phyloP scores from a whole-genome alignment of 1,140 invertebrate genomes.

The Acromyrmex heyeri region DNA sequence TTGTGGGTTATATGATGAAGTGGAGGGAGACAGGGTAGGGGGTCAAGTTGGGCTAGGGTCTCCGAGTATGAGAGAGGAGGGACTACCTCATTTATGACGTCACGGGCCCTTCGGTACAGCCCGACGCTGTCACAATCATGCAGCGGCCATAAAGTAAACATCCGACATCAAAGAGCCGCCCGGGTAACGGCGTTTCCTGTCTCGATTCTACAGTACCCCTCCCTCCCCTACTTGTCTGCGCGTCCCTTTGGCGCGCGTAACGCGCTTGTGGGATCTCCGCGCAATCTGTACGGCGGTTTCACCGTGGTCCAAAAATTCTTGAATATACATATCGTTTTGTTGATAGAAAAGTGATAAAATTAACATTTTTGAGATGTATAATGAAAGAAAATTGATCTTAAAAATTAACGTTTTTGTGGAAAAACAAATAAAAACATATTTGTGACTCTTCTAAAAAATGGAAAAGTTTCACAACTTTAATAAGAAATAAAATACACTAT shows the following conservation, averaged over 20 bases:
- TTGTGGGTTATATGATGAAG: slow-evolving; percentile 60
- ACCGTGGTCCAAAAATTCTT: background rate
- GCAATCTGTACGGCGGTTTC: slow-evolving; percentile 31
- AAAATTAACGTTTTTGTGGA: no score
- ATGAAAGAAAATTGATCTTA: no score
- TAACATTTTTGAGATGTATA: no score
- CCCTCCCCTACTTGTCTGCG: slow-evolving; percentile 13
- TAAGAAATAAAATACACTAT: no score
- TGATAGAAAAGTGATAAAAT: no score
- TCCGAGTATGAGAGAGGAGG: slow-evolving; percentile 43
- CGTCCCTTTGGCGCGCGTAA: slow-evolving; percentile 47
- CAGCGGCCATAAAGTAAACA: slow-evolving; percentile 78
- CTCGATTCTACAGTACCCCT: slow-evolving; percentile 31
- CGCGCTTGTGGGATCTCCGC: slow-evolving; percentile 33
- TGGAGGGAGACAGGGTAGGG: slow-evolving; percentile 49
- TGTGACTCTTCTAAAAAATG: no score
- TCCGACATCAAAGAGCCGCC: slow-evolving; percentile 79
- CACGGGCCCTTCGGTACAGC: slow-evolving; percentile 63
- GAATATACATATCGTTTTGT: background rate
- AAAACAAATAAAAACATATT: no score
- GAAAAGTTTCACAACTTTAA: no score
- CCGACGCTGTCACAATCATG: slow-evolving; percentile 78
- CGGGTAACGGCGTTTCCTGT: slow-evolving; percentile 59
- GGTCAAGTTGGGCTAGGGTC: slow-evolving; percentile 47
- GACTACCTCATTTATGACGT: slow-evolving; percentile 75